Conservation (phyloP, 2,797 vertebrate genomes). For the Glyptemys insculpta region DNA sequence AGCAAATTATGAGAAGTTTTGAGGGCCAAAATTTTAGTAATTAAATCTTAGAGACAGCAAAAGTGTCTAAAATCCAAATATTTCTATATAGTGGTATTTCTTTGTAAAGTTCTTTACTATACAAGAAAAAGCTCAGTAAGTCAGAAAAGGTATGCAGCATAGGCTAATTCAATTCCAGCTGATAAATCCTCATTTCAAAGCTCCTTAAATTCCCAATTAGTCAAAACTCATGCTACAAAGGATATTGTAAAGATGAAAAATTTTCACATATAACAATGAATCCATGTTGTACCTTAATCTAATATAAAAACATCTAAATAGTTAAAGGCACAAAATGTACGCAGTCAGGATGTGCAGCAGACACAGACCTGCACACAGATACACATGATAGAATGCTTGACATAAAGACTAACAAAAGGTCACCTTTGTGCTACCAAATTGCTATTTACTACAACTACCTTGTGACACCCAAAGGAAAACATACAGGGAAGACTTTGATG, state of each 20-base stretch:
- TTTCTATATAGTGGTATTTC: background rate
- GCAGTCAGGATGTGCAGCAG: background rate
- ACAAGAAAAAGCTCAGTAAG: conserved; percentile 19
- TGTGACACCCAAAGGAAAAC: background rate
- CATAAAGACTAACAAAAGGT: background rate
- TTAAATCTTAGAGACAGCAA: background rate
- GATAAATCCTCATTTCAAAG: conserved; percentile 30
- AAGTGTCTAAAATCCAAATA: background rate
- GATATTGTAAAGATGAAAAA: conserved; percentile 18
- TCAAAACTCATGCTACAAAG: background rate
- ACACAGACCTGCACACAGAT: background rate
- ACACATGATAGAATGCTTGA: background rate
- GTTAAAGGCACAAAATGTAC: background rate
- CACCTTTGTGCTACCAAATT: background rate
- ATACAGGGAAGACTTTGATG: background rate
- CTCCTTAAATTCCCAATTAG: background rate
- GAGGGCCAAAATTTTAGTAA: background rate
- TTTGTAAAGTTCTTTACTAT: background rate
- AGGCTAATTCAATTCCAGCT: background rate
- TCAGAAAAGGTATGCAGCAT: background rate
- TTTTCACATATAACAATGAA: background rate
- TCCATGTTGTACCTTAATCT: background rate
- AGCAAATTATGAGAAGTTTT: background rate
- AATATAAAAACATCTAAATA: conserved; percentile 19
- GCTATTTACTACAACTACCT: background rate